Evolutionary conservation across 1,140 invertebrate genomes (phyloP), one percentile per base, ranked within the genome.

Genomic region (Drosophila willistoni): DNA sequence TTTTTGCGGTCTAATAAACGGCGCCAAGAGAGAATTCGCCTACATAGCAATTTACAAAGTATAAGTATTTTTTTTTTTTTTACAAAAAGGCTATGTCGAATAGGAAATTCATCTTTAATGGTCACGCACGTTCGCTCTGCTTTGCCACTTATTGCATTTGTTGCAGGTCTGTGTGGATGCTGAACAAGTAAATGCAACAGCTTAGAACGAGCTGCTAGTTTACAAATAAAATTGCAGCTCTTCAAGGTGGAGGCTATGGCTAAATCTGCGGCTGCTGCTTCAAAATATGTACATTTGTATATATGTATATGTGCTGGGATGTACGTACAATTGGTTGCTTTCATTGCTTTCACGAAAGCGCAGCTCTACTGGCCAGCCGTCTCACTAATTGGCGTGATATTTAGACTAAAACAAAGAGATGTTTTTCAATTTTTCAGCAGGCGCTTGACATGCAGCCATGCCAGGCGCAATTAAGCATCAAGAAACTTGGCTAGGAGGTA

Each of bases 311-410:
- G 6, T 47, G 7, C 7, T 3, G 14, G 14, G 29, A 29, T 47
- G 14, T 44, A 25, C 22, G 4, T 25, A 4, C 3, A 25, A 25
- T 25, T 25, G 22, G 72, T 55, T 67, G 79, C 83, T 89, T 86
- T 87, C 77, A 68, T 73, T 80, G 70, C 77, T 64, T 84, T 90
- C 85, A 84, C 74, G 85, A 90, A 89, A 89, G 84, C 81, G 84
- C 83, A 89, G 83, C 84, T 68, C 68, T 77, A 70, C 33, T 74
- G 75, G 77, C 67, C 64, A 68, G 61, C 62, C 68, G 80, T 72
- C 84, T 65, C 65, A 71, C 84, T 89, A 89, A 89, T 89, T 89
- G 84, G 77, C 84, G 81, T 90, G 81, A 89, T 89, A 90, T 89
- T 84, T 81, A 89, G 84, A 89, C 81, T 89, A 89, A 89, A 79